phyloP scores from a whole-genome alignment of 1,140 invertebrate species.

The Cyclina sinensis region DNA sequence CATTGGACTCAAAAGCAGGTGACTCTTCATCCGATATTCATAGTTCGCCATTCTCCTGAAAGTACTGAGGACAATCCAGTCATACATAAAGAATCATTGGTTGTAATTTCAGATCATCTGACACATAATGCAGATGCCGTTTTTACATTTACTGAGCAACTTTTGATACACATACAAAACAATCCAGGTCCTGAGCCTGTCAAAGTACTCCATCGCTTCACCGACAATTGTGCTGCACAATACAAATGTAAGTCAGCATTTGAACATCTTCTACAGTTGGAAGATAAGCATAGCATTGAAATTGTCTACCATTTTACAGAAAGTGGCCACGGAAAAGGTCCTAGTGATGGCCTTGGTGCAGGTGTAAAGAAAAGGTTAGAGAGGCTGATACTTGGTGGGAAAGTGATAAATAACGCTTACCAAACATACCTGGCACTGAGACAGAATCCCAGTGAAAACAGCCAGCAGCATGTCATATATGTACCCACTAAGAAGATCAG shows the following conservation, averaged over 20 bases:
- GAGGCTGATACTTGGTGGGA: slow-evolving; percentile 34
- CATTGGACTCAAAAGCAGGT: slow-evolving; percentile 63
- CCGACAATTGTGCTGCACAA: slow-evolving; percentile 57
- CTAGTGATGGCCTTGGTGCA: slow-evolving; percentile 49
- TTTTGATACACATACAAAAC: slow-evolving; percentile 29
- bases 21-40: slow-evolving; percentile 48
- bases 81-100: slow-evolving; percentile 32
- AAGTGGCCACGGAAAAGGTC: slow-evolving; percentile 46
- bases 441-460: not conserved
- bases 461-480: slow-evolving; percentile 33
- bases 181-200: slow-evolving; percentile 19
- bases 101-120: slow-evolving; percentile 55
- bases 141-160: slow-evolving; percentile 24
- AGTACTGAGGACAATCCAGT: slow-evolving; percentile 32
- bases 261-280: slow-evolving; percentile 1
- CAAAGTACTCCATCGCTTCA: slow-evolving; percentile 43
- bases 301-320: slow-evolving; percentile 42
- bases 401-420: slow-evolving; percentile 43
- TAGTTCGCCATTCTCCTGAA: slow-evolving; percentile 5
- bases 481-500: slow-evolving; percentile 5
- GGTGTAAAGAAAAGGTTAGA: slow-evolving; percentile 32
- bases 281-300: slow-evolving; percentile 10
- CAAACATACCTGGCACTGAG: slow-evolving; percentile 31
- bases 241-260: slow-evolving; percentile 56
- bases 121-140: slow-evolving; percentile 44